Evolutionary conservation across 2,113 vertebrate genomes (phyloP), one percentile per base, ranked within the genome.

Genomic region (Phrynocephalus versicolor): DNA sequence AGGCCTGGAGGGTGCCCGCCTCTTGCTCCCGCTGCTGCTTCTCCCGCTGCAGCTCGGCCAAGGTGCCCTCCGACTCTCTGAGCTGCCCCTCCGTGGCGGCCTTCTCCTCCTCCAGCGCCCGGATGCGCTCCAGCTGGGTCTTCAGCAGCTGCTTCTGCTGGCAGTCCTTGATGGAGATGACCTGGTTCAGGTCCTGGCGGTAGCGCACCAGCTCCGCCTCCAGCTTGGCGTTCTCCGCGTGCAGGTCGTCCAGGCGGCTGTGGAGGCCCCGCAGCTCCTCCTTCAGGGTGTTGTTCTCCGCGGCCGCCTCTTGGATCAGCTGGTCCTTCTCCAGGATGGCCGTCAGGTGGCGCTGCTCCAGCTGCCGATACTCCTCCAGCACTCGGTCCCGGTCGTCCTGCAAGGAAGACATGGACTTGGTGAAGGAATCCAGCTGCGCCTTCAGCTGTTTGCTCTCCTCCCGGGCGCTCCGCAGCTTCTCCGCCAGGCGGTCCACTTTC

Each of bases 371-470:
- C 72, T 96, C 97, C 82, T 91, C 93, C 25, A 99, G 91, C 37
- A 99, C 94, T 23, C 96, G 87, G 90, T 99, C 99, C 79, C 99
- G 89, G 91, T 99, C 98, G 0, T 98, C 96, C 93, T 99, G 99
- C 88, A 99, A 88, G 23, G 98, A 99, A 19, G 97, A 97, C 98
- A 99, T 99, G 83, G 98, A 97, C 82, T 97, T 99, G 37, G 96
- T 96, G 73, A 99, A 98, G 21, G 98, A 97, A 83, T 97, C 97
- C 88, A 99, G 94, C 33, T 95, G 96, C 64, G 96, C 91, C 91
- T 97, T 98, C 62, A 96, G 95, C 86, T 95, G 96, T 82, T 89
- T 94, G 89, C 94, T 95, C 85, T 98, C 97, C 79, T 98, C 98
- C 75, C 94, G 95, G 16, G 94, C 90, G n/a, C 92, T 89, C 67